Percentiles rank a stretch among this genome's conserved stretches.
Evolutionary conservation across 2,113 vertebrate genomes (phyloP).

Genomic region (Solenodon paradoxus): DNA sequence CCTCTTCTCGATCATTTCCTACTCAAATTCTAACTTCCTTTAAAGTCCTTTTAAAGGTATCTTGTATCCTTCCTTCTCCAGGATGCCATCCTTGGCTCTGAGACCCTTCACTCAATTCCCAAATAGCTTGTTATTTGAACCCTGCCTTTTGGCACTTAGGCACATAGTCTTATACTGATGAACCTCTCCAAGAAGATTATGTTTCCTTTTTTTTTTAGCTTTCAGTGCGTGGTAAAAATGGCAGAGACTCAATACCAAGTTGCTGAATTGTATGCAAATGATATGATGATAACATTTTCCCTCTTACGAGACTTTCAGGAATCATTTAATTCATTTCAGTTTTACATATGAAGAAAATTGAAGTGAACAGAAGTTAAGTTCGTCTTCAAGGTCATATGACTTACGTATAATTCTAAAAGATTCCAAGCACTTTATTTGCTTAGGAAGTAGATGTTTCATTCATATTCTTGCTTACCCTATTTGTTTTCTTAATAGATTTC

Average conservation of each 20-base stretch:
- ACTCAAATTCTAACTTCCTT: not conserved
- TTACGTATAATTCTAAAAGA: constrained; percentile 40
- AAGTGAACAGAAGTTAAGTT: not conserved
- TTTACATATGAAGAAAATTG: constrained; percentile 8
- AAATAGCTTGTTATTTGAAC: not conserved
- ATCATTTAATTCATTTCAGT: not conserved
- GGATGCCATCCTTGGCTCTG: not conserved
- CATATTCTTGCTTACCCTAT: not conserved
- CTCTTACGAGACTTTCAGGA: not conserved
- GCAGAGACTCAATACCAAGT: not conserved
- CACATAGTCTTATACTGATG: not conserved
- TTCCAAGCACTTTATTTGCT: constrained; percentile 15
- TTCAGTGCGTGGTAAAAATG: not conserved
- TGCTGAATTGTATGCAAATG: not conserved
- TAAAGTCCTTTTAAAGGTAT: not conserved
- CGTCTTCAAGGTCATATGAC: constrained; percentile 18
- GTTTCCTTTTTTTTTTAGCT: constrained; percentile 3
- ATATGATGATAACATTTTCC: not conserved
- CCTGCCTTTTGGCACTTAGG: not conserved
- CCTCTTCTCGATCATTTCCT: not conserved
- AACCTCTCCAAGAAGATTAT: not conserved
- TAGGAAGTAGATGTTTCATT: not conserved
- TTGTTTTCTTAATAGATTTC: constrained; percentile 13
- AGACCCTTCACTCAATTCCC: not conserved
- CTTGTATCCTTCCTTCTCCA: not conserved